Conservation (phyloP, 2,888 invertebrate species). For the Aporophyla lueneburgensis region DNA sequence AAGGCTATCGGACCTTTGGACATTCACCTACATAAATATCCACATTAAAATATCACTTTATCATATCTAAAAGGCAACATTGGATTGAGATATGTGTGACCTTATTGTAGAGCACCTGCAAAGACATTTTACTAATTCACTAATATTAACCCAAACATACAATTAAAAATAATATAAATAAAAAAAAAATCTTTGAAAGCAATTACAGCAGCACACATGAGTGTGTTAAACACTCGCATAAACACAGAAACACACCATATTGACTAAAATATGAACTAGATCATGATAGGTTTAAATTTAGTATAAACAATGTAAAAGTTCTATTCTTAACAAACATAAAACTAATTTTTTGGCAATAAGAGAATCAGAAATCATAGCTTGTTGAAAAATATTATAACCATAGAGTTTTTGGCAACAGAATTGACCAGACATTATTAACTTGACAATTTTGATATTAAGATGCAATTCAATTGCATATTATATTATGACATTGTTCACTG, state of each 20-base stretch:
- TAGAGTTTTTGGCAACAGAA: slow-evolving; percentile 63
- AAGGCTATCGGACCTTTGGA: slow-evolving; percentile 85
- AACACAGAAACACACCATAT: slow-evolving; percentile 89
- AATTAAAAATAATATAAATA: slow-evolving; percentile 82
- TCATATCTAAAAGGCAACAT: slow-evolving; percentile 91
- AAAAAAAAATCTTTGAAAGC: slow-evolving; percentile 82
- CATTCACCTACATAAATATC: slow-evolving; percentile 82
- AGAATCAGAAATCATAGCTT: slow-evolving; percentile 85
- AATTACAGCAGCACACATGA: slow-evolving; percentile 88
- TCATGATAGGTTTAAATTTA: slow-evolving; percentile 85
- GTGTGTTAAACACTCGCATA: slow-evolving; percentile 81
- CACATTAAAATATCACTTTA: slow-evolving; percentile 86
- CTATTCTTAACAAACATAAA: slow-evolving; percentile 81
- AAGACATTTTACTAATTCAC: slow-evolving; percentile 85
- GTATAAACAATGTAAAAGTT: slow-evolving; percentile 83
- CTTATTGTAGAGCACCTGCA: slow-evolving; percentile 89
- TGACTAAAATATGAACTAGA: slow-evolving; percentile 90
- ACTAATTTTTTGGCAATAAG: slow-evolving; percentile 90
- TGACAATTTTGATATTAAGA: slow-evolving; percentile 61
- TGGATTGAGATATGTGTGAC: slow-evolving; percentile 89
- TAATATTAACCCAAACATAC: slow-evolving; percentile 86
- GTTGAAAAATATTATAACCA: slow-evolving; percentile 77
- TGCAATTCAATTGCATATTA: slow-evolving; percentile 67
- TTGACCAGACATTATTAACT: slow-evolving; percentile 58
- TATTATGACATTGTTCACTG: slow-evolving; percentile 68